Percentiles rank a stretch among this genome's conserved stretches.
Evolutionary conservation across 2,797 vertebrate species (phyloP).

Genomic region (Meriones psammophilus): DNA sequence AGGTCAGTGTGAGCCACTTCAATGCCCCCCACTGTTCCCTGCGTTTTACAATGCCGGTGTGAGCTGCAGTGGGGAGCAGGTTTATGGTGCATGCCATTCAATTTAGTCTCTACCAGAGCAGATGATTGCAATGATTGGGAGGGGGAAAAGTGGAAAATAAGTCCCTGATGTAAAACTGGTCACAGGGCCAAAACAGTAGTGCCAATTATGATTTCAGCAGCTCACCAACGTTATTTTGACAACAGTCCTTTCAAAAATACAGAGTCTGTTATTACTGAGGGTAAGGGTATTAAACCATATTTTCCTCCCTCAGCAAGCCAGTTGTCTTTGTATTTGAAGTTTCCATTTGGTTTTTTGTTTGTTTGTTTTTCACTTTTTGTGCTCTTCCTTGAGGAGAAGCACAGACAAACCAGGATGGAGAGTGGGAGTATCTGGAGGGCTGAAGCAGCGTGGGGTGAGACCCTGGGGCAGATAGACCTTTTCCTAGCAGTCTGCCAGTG

Average conservation of each 20-base stretch:
- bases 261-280: slow-evolving; percentile 83
- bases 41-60: slow-evolving; percentile 84
- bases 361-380: neutral
- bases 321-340: slow-evolving; percentile 68
- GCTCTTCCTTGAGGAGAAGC: slow-evolving; percentile 71
- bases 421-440: slow-evolving; percentile 30
- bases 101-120: slow-evolving; percentile 87
- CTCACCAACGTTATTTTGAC: slow-evolving; percentile 82
- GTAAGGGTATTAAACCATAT: slow-evolving; percentile 76
- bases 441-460: slow-evolving; percentile 56
- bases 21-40: slow-evolving; percentile 84
- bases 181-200: slow-evolving; percentile 90
- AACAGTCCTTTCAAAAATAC: slow-evolving; percentile 82
- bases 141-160: slow-evolving; percentile 88
- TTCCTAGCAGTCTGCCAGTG: slow-evolving; percentile 71
- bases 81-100: slow-evolving; percentile 87
- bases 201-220: slow-evolving; percentile 89
- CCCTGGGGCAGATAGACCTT: slow-evolving; percentile 46
- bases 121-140: slow-evolving; percentile 85
- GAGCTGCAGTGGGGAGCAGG: slow-evolving; percentile 81
- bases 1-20: slow-evolving; percentile 85
- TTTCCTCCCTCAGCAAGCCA: slow-evolving; percentile 67
- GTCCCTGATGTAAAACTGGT: slow-evolving; percentile 88
- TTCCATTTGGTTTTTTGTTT: slow-evolving; percentile 68
- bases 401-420: slow-evolving; percentile 61